Evolutionary conservation across 2,888 invertebrate species (phyloP).

Genomic region (Pomacea canaliculata): DNA sequence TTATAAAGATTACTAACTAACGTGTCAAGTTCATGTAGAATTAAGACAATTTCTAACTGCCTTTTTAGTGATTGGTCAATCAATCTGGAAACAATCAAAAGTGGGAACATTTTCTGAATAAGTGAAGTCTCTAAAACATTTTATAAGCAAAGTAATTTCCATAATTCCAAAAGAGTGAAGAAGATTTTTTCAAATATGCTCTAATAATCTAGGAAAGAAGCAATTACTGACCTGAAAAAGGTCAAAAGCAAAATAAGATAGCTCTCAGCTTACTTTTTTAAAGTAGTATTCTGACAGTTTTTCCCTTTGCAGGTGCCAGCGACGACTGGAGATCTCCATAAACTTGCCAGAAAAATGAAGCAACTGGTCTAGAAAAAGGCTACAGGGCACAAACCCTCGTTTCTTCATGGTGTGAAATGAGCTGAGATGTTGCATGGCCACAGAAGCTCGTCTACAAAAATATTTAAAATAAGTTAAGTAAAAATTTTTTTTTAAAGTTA

Average conservation of each 20-base stretch:
- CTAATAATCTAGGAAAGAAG: too few relatives aligned
- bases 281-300: conserved; percentile 55
- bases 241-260: too few relatives aligned
- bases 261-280: conserved; percentile 44
- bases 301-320: conserved; percentile 42
- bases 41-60: too few relatives aligned
- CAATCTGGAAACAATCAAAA: too few relatives aligned
- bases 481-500: too few relatives aligned
- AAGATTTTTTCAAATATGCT: background rate
- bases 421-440: conserved; percentile 83
- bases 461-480: background rate
- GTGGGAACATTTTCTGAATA: too few relatives aligned
- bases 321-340: conserved; percentile 36
- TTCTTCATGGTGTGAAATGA: conserved; percentile 82
- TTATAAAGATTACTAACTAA: too few relatives aligned
- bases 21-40: too few relatives aligned
- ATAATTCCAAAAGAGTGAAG: background rate
- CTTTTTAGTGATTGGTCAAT: too few relatives aligned
- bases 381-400: conserved; percentile 84
- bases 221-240: too few relatives aligned
- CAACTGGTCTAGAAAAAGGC: conserved; percentile 75
- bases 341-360: conserved; percentile 48
- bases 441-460: conserved; percentile 77
- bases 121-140: too few relatives aligned
- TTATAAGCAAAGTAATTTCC: too few relatives aligned